Evolutionary conservation across 2,888 invertebrate species (phyloP).

Genomic region (Hirtodrosophila confusa): DNA sequence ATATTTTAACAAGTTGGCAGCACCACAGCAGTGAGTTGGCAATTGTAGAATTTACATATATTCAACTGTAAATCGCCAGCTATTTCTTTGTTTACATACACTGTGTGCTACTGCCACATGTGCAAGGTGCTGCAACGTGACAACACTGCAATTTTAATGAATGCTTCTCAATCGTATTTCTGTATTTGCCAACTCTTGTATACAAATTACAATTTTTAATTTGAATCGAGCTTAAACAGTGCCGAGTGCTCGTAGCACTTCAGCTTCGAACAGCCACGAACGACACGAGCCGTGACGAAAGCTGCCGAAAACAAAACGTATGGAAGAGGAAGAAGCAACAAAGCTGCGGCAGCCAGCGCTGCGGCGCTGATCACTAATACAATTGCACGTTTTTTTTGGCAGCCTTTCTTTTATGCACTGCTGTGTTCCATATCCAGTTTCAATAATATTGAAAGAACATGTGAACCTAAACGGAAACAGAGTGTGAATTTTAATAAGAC

Average conservation of each 20-base stretch:
- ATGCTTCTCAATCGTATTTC: no score
- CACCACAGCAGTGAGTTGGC: no score
- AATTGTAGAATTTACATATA: no score
- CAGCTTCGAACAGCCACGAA: background rate
- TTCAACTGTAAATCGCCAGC: no score
- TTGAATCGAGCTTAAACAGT: no score
- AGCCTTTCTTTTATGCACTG: background rate
- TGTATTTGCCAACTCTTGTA: no score
- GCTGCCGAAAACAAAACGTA: slow-evolving; percentile 5
- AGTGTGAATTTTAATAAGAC: slow-evolving; percentile 5
- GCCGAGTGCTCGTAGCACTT: background rate
- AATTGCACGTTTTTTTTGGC: slow-evolving; percentile 4
- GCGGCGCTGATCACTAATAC: slow-evolving; percentile 13
- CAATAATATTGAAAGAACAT: slow-evolving; percentile 29
- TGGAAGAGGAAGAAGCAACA: slow-evolving; percentile 1
- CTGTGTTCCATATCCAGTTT: slow-evolving; percentile 19
- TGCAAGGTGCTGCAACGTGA: no score
- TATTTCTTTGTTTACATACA: no score
- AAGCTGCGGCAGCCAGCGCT: background rate
- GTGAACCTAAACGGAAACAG: slow-evolving; percentile 21
- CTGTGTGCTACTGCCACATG: no score
- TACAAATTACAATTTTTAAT: no score
- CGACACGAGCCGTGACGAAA: slow-evolving; percentile 18
- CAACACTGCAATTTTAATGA: no score
- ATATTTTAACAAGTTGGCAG: no score